Conservation (phyloP, 2,113 vertebrate species). For the Tupaia tana region DNA sequence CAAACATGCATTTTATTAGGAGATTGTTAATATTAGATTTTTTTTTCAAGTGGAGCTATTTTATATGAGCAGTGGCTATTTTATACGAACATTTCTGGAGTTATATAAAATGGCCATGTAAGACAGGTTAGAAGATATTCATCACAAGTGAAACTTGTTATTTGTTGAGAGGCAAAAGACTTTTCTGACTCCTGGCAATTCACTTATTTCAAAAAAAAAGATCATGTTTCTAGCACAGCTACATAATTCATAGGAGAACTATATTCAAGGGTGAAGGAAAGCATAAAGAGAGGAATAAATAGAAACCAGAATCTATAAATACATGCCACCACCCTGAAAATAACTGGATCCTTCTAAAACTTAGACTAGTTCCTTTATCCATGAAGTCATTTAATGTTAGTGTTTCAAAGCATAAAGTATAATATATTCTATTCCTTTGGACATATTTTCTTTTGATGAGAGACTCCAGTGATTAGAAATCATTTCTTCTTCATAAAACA, state of each 20-base stretch:
- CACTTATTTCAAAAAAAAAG: neutral
- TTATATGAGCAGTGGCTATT: neutral
- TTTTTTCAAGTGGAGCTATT: neutral
- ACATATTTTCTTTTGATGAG: neutral
- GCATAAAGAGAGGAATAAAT: neutral
- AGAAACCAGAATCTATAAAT: neutral
- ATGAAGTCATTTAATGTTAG: neutral
- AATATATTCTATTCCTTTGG: neutral
- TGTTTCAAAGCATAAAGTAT: neutral
- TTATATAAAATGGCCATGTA: neutral
- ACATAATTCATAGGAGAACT: neutral
- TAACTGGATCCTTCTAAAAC: neutral
- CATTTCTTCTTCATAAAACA: neutral
- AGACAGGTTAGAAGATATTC: neutral
- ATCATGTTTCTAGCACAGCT: neutral
- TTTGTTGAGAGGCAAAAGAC: neutral
- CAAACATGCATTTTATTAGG: neutral
- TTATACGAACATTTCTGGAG: conserved; percentile 13
- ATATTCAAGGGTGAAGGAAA: neutral
- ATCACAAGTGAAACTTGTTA: neutral
- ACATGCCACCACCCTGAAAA: neutral
- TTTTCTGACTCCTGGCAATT: neutral
- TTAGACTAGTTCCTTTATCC: neutral
- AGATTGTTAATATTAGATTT: neutral
- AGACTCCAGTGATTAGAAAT: neutral